phyloP scores from a whole-genome alignment of 2,888 invertebrate species.

The Cantharis rufa region DNA sequence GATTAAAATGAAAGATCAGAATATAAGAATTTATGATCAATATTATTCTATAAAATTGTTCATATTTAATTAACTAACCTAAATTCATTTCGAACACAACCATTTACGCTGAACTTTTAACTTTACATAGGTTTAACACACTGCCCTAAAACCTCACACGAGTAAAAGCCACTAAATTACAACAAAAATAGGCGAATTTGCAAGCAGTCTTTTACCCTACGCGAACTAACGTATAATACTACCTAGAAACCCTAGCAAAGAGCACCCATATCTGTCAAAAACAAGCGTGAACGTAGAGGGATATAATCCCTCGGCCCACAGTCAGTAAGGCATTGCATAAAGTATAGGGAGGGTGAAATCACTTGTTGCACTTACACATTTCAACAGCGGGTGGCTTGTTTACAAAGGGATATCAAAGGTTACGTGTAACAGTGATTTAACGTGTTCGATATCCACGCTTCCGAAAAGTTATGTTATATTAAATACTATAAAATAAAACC shows the following conservation, averaged over 20 bases:
- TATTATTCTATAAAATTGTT: neutral
- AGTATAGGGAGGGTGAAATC: slow-evolving; percentile 22
- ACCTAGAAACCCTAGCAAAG: slow-evolving; percentile 19
- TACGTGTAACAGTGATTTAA: slow-evolving; percentile 16
- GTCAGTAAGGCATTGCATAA: slow-evolving; percentile 9
- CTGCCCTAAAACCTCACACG: slow-evolving; percentile 12
- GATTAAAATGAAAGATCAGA: neutral
- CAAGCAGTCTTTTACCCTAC: slow-evolving; percentile 11
- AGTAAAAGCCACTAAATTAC: slow-evolving; percentile 3
- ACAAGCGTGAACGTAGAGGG: slow-evolving; percentile 26
- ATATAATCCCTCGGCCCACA: slow-evolving; percentile 18
- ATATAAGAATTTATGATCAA: neutral
- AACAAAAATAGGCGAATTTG: slow-evolving; percentile 1
- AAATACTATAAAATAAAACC: neutral
- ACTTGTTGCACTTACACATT: slow-evolving; percentile 26
- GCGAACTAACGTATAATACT: slow-evolving; percentile 20
- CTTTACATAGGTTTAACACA: slow-evolving; percentile 2
- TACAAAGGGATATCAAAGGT: slow-evolving; percentile 25
- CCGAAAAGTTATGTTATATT: neutral
- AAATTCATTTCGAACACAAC: slow-evolving; percentile 13
- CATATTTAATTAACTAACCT: neutral
- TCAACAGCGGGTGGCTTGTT: slow-evolving; percentile 17
- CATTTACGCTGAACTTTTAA: slow-evolving; percentile 3
- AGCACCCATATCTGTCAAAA: slow-evolving; percentile 30
- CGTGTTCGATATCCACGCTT: slow-evolving; percentile 11